Evolutionary conservation across 2,113 vertebrate species (phyloP).

Genomic region (Sakesphorus luctuosus): DNA sequence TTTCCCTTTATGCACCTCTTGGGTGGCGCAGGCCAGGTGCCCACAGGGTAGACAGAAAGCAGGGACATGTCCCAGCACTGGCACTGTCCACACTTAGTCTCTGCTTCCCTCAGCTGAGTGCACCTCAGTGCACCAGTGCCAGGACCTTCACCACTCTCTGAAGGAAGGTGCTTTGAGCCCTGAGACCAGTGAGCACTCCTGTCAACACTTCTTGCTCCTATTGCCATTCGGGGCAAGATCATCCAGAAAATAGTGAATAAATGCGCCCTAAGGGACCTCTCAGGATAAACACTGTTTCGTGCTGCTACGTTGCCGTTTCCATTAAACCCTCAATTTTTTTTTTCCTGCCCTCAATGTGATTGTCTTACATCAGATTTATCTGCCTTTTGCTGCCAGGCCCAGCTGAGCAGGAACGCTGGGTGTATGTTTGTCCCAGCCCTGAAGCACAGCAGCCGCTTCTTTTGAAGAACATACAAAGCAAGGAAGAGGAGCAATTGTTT

Average conservation of each 20-base stretch:
- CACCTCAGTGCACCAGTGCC: neutral
- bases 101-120: neutral
- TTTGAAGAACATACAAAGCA: conserved; percentile 69
- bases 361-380: conserved; percentile 49
- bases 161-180: neutral
- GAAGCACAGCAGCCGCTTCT: conserved; percentile 61
- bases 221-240: neutral
- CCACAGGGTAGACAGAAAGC: neutral
- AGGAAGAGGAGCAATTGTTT: conserved; percentile 72
- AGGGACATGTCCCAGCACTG: neutral
- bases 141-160: neutral
- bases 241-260: neutral
- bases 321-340: neutral
- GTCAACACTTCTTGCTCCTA: neutral
- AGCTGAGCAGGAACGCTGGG: conserved; percentile 28
- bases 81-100: neutral
- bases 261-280: neutral
- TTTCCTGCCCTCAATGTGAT: neutral
- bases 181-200: neutral
- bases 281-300: fast-evolving
- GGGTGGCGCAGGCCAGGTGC: neutral
- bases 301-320: neutral
- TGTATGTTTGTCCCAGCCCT: conserved; percentile 62
- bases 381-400: conserved; percentile 15
- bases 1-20: neutral